A percentile compares a stretch with the other conserved stretches of the same genome.
phyloP scores from a whole-genome alignment of 64 coral and sea anemone genomes.

The Acropora tenuis region DNA sequence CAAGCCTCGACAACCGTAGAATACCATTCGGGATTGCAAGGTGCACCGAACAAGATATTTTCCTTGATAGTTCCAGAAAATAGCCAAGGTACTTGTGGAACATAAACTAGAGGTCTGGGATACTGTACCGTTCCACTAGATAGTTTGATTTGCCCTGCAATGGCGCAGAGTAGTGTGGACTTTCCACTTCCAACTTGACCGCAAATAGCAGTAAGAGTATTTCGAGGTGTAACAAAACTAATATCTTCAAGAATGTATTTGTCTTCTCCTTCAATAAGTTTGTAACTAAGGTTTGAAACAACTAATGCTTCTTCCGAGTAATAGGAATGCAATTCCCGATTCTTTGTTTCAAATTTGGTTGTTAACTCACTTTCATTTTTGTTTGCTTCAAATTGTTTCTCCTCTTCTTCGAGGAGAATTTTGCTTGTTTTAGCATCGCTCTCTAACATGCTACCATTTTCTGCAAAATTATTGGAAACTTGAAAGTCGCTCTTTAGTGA shows the following conservation, averaged over 20 bases:
- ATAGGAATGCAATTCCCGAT: too few relatives aligned
- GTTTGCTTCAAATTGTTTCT: background rate
- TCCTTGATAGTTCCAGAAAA: slow-evolving; percentile 36
- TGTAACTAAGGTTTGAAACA: background rate
- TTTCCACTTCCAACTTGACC: slow-evolving; percentile 15
- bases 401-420: background rate
- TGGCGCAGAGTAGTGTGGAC: background rate
- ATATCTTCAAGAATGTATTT: background rate
- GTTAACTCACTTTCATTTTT: too few relatives aligned
- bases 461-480: too few relatives aligned
- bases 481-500: background rate
- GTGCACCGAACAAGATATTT: background rate
- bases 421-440: background rate
- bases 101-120: background rate
- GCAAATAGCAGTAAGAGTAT: background rate
- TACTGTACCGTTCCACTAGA: too few relatives aligned
- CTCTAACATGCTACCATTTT: background rate
- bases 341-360: background rate
- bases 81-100: slow-evolving; percentile 9
- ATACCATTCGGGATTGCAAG: background rate
- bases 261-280: background rate
- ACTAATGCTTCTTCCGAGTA: background rate
- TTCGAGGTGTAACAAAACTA: background rate
- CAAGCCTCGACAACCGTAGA: background rate
- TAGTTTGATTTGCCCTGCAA: too few relatives aligned